phyloP scores from a whole-genome alignment of 2,888 invertebrate species.

The Agrochola macilenta region DNA sequence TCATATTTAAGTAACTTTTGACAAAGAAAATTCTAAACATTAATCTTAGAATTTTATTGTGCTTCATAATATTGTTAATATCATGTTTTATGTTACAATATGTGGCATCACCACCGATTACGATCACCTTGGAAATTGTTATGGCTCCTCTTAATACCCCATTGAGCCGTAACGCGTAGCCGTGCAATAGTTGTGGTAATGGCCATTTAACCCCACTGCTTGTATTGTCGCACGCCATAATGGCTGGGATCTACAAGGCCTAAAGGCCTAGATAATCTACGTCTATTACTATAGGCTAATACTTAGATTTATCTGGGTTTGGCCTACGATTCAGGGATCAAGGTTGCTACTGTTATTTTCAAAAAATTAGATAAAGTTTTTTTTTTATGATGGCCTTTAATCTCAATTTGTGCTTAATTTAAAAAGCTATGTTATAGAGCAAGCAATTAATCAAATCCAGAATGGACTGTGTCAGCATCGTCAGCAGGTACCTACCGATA shows the following conservation, averaged over 20 bases:
- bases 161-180: conserved; percentile 43
- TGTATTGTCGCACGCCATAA: conserved; percentile 54
- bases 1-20: conserved; percentile 1
- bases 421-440: not conserved
- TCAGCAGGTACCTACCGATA: not conserved
- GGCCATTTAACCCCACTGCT: conserved; percentile 43
- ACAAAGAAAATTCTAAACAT: not conserved
- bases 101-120: conserved; percentile 38
- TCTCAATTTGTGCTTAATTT: not conserved
- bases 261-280: conserved; percentile 44
- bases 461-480: not conserved
- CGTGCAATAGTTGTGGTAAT: conserved; percentile 53
- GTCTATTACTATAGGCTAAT: conserved; percentile 16
- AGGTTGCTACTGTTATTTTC: not conserved
- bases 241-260: conserved; percentile 37
- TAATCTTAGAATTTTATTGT: conserved; percentile 2
- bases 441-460: not conserved
- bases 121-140: conserved; percentile 42
- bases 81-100: conserved; percentile 1
- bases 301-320: conserved; percentile 11
- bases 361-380: not conserved
- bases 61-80: conserved; percentile 5
- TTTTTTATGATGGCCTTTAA: not conserved
- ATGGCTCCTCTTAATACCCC: conserved; percentile 41
- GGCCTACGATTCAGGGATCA: not conserved